Percentiles rank a stretch among this genome's conserved stretches.
phyloP scores from a whole-genome alignment of 2,113 vertebrate species.

The Dendrocopos noguchii region DNA sequence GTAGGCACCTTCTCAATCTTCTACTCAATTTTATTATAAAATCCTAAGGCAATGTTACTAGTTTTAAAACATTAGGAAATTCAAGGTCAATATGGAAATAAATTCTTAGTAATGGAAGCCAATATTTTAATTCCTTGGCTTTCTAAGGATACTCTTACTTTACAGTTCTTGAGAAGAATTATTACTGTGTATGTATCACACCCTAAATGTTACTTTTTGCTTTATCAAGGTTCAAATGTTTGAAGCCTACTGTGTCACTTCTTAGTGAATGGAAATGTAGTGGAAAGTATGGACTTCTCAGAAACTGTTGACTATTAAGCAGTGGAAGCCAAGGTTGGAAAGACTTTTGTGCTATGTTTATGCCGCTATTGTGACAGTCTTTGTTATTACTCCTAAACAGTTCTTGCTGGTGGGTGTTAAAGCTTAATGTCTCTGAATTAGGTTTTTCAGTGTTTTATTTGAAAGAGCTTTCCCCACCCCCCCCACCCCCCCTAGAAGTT shows the following conservation, averaged over 20 bases:
- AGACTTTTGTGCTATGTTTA: background rate
- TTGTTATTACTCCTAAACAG: background rate
- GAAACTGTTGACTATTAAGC: background rate
- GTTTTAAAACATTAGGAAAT: background rate
- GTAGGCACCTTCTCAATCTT: background rate
- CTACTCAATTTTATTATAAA: background rate
- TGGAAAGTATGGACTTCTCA: background rate
- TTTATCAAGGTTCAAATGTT: background rate
- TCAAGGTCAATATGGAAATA: background rate
- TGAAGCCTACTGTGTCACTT: background rate
- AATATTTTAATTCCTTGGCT: background rate
- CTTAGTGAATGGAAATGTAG: background rate
- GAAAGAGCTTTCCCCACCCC: too few species aligned
- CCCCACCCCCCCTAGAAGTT: background rate
- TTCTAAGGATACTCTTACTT: background rate
- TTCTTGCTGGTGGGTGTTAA: background rate
- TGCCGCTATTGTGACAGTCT: background rate
- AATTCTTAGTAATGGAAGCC: background rate
- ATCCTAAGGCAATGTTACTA: background rate
- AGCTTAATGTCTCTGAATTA: background rate
- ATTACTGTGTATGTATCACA: background rate
- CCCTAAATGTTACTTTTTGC: background rate
- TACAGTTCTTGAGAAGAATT: background rate
- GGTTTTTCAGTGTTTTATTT: background rate
- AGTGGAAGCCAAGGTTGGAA: background rate